These are phyloP conservation scores for Andrena dorsata DNA, from an alignment of 2,888 invertebrate genomes.

Conservation along the genomic window DNA sequence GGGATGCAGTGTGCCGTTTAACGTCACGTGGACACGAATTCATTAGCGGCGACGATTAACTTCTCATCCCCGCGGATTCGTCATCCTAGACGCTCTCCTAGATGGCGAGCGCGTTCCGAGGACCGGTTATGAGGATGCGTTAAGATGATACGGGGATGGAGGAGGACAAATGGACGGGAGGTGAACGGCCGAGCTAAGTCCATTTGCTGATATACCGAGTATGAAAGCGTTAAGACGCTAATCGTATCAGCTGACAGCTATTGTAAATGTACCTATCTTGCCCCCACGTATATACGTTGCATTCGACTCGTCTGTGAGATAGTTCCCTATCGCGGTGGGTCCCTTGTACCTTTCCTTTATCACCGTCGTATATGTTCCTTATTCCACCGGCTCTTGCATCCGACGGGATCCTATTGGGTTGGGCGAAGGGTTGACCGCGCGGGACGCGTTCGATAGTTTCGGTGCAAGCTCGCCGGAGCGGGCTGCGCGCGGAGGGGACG, in stretches of 20 bases:
- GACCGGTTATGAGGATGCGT: constrained; percentile 66
- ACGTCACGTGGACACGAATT: constrained; percentile 11
- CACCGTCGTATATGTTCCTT: neutral
- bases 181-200: constrained; percentile 57
- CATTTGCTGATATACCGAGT: constrained; percentile 47
- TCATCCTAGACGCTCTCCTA: constrained; percentile 40
- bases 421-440: neutral
- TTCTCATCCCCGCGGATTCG: constrained; percentile 52
- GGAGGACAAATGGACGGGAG: constrained; percentile 61
- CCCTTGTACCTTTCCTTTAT: neutral
- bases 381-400: neutral
- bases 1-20: neutral
- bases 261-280: constrained; percentile 33
- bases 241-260: constrained; percentile 57
- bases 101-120: constrained; percentile 50
- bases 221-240: constrained; percentile 55
- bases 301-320: neutral
- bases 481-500: neutral
- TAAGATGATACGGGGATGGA: constrained; percentile 55
- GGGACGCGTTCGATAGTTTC: neutral
- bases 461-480: neutral
- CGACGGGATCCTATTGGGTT: neutral
- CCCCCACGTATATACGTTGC: constrained; percentile 1
- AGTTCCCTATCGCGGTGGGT: constrained; percentile 8
- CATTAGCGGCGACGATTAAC: constrained; percentile 22